Percentiles rank a stretch among this genome's conserved stretches.
These are phyloP conservation scores for Baronia brevicornis DNA, from an alignment of 2,888 invertebrate genomes.

Conservation along the genomic window DNA sequence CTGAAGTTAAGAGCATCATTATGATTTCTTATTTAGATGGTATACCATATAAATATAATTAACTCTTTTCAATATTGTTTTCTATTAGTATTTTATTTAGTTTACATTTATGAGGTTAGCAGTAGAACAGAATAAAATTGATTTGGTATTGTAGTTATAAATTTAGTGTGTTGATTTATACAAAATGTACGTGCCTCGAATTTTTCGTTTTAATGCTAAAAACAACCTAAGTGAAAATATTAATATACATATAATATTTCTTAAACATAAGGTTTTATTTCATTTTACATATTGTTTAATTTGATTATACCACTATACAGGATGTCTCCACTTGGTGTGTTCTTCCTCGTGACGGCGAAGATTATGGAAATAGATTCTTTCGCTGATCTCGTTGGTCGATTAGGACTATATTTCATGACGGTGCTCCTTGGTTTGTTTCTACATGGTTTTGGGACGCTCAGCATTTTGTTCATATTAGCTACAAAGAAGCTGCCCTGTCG, in stretches of 20 bases:
- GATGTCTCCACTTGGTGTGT: slow-evolving; percentile 92
- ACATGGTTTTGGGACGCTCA: slow-evolving; percentile 94
- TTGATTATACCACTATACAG: slow-evolving; percentile 62
- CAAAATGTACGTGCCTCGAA: no score
- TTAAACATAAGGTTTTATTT: no score
- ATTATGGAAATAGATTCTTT: slow-evolving; percentile 93
- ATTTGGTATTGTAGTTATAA: no score
- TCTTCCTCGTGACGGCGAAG: slow-evolving; percentile 92
- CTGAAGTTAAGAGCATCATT: no score
- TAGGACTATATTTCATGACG: slow-evolving; percentile 95
- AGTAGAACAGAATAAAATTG: no score
- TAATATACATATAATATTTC: no score
- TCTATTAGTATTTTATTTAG: slow-evolving; percentile 6
- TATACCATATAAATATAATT: background rate
- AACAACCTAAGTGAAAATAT: no score
- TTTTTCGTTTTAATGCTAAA: no score
- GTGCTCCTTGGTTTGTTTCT: slow-evolving; percentile 93
- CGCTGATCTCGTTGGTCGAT: slow-evolving; percentile 86
- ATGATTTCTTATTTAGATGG: no score
- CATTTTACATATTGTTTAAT: background rate
- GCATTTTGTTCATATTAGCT: slow-evolving; percentile 87
- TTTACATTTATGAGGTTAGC: no score
- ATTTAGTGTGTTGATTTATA: no score
- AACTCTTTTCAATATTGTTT: slow-evolving; percentile 1
- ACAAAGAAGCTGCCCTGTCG: slow-evolving; percentile 89